Base-by-base conservation (phyloP, 2,888 invertebrate genomes). In the Piscicola geometra region DNA sequence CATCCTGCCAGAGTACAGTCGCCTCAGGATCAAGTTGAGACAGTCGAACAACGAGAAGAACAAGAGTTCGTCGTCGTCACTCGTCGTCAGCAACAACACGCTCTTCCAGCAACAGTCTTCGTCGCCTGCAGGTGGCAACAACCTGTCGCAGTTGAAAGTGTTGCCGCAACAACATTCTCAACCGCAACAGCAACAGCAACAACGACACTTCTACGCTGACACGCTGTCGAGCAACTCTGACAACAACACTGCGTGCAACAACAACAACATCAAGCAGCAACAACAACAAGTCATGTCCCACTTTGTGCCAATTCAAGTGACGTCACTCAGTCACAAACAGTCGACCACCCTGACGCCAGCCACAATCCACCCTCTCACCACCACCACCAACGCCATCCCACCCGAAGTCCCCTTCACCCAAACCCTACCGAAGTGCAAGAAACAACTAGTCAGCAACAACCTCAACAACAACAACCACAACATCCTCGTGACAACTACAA, bases 1-100 rank as follows among this genome's bases (percentile, higher is more conserved):
- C 21, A 28, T 73, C 25, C 15, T 73, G 30, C 73, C 73, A 5
- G 73, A 73, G 64, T 73, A 73, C 41, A 73, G 73, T 52, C 47
- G 73, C 12, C 64, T 73, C 21, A 32, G 73, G 35, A 60, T 73
- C 35, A 73, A 73, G 32, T 52, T 32, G 35, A 28, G 64, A 73
- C 41, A n/a, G 35, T 73, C 64, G 0, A 28, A 41, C 30, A 64
- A 9, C 9, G 35, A 25, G 30, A 35, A 47, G 21, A 56, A 73
- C 1, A 52, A 73, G 64, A 47, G 18, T n/a, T 18, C n/a, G 9
- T 30, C 71, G 5, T 32, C 71, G 21, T 15, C 50, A n/a, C 52
- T 73, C n/a, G 41, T 56, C 60, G 60, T 56, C 60, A 56, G n/a
- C 60, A 56, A 73, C 35, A 73, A 73, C 28, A 64, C 60, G 33